Evolutionary conservation across 1,140 invertebrate species (phyloP).

Genomic region (Lasioglossum albipes): DNA sequence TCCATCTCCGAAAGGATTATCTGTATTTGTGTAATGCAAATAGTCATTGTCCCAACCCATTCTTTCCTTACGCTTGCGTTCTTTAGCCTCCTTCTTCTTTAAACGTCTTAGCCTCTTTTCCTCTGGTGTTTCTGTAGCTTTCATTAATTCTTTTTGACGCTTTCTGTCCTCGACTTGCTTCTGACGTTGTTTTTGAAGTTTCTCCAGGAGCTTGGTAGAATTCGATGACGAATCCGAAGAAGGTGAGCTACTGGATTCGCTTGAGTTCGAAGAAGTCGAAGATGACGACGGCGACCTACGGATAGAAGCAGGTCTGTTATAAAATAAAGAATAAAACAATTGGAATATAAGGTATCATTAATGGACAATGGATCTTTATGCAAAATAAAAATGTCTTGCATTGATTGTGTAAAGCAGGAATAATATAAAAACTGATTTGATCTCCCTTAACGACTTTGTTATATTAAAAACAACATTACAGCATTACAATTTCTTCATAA

Average conservation of each 20-base stretch:
- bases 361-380: no score
- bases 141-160: constrained; percentile 90
- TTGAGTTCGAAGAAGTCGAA: constrained; percentile 60
- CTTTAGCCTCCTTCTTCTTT: constrained; percentile 95
- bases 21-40: constrained; percentile 97
- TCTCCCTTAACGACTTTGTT: no score
- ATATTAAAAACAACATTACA: no score
- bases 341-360: neutral
- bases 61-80: constrained; percentile 90
- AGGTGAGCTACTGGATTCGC: constrained; percentile 39
- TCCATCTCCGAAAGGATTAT: constrained; percentile 99
- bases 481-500: no score
- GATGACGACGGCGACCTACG: constrained; percentile 48
- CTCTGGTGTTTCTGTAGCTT: constrained; percentile 96
- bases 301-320: neutral
- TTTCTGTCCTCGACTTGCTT: constrained; percentile 84
- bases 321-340: neutral
- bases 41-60: constrained; percentile 99
- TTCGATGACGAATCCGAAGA: constrained; percentile 79
- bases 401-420: no score
- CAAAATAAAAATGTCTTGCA: no score
- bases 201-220: constrained; percentile 85
- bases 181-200: constrained; percentile 86
- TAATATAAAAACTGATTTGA: no score
- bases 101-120: constrained; percentile 94